These are phyloP conservation scores for Calidris pugnax DNA, from an alignment of 2,113 vertebrate genomes.

Conservation along the genomic window DNA sequence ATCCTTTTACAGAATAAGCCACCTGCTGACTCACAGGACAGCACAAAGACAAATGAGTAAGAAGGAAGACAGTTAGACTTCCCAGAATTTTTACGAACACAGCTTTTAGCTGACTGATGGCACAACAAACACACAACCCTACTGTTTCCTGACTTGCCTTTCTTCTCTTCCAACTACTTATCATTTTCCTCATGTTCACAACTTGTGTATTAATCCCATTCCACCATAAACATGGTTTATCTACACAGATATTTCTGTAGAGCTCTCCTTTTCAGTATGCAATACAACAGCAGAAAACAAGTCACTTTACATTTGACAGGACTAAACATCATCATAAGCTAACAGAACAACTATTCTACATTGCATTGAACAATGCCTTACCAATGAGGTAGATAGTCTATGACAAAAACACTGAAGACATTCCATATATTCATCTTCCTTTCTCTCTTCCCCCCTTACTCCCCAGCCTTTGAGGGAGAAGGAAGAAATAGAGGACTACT, in stretches of 20 bases:
- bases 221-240: not conserved
- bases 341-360: not conserved
- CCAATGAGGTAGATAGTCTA: not conserved
- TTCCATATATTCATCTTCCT: not conserved
- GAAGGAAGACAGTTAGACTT: not conserved
- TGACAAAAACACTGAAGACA: not conserved
- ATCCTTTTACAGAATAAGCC: fast-evolving
- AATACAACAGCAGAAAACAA: not conserved
- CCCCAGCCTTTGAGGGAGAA: not conserved
- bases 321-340: not conserved
- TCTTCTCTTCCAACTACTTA: not conserved
- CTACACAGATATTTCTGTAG: not conserved
- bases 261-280: not conserved
- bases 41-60: not conserved
- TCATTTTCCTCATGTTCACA: not conserved
- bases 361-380: not conserved
- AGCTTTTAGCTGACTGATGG: not conserved
- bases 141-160: not conserved
- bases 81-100: not conserved
- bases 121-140: not conserved
- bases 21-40: not conserved
- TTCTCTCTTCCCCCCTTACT: not conserved
- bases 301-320: not conserved
- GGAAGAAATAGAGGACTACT: not conserved
- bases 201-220: not conserved